These are phyloP conservation scores for Camelus bactrianus DNA, from an alignment of 2,113 vertebrate species.

Conservation along the genomic window DNA sequence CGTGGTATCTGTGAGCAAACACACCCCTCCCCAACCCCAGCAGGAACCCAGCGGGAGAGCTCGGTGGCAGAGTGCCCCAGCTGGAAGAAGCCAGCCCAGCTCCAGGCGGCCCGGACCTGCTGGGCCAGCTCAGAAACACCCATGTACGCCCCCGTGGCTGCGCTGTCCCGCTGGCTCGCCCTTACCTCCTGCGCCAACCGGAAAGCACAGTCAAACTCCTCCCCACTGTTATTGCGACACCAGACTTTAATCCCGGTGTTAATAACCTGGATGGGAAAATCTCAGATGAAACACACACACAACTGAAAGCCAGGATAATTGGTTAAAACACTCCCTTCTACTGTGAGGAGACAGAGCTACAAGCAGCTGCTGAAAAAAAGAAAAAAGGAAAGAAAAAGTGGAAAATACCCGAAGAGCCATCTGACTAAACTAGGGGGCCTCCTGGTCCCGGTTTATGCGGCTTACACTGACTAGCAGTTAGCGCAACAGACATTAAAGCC, in stretches of 20 bases:
- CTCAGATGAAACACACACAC: not conserved
- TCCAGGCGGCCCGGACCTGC: fast-evolving
- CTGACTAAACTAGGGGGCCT: fast-evolving
- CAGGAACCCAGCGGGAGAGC: not conserved
- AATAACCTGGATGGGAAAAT: conserved; percentile 90
- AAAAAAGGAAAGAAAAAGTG: fast-evolving
- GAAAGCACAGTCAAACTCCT: conserved; percentile 97
- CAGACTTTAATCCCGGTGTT: conserved; percentile 98
- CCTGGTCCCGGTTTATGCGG: fast-evolving
- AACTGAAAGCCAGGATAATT: not conserved
- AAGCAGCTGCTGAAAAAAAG: not conserved
- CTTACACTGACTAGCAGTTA: fast-evolving
- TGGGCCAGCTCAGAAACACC: fast-evolving
- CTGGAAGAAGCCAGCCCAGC: fast-evolving
- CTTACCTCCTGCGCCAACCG: conserved; percentile 98
- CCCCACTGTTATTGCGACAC: conserved; percentile 96
- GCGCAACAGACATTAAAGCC: fast-evolving
- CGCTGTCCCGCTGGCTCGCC: fast-evolving
- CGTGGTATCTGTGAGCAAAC: not conserved
- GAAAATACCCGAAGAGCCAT: fast-evolving
- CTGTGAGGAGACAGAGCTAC: not conserved
- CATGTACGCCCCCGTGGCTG: fast-evolving
- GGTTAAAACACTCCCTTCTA: not conserved
- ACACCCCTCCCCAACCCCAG: not conserved
- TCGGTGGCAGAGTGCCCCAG: no score